Evolutionary conservation across 2,113 vertebrate genomes (phyloP).

Genomic region (Tragulus kanchil): DNA sequence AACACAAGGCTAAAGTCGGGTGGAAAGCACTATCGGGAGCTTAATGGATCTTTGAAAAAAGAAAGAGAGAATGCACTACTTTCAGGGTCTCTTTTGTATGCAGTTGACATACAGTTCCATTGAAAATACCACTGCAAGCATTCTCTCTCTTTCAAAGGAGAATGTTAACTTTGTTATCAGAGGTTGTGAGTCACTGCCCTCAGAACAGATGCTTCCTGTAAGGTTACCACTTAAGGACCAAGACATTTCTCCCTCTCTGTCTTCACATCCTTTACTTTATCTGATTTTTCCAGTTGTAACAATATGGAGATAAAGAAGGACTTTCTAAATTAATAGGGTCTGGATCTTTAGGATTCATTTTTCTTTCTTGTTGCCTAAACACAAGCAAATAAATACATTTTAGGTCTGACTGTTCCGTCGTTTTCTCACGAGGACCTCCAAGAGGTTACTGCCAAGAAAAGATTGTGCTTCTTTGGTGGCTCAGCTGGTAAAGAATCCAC

Average conservation of each 20-base stretch:
- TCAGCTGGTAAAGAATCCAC: neutral
- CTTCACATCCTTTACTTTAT: conserved; percentile 65
- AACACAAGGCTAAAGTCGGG: neutral
- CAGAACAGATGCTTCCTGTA: conserved; percentile 78
- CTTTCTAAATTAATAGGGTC: neutral
- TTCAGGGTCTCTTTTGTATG: neutral
- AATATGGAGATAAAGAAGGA: neutral
- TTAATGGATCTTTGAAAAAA: conserved; percentile 31
- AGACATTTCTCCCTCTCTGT: conserved; percentile 52
- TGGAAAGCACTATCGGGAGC: neutral
- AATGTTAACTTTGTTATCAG: neutral
- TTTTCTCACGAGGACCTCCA: neutral
- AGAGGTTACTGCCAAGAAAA: neutral
- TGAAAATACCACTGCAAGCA: conserved; percentile 6
- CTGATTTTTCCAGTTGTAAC: conserved; percentile 48
- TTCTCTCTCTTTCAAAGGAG: conserved; percentile 28
- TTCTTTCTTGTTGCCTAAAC: neutral
- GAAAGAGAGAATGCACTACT: neutral
- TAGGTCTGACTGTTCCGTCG: neutral
- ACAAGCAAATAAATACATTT: conserved; percentile 44
- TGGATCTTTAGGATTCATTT: conserved; percentile 4
- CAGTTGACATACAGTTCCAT: neutral
- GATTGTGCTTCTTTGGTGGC: neutral
- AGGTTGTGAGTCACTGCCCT: conserved; percentile 67
- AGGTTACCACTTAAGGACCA: conserved; percentile 22